phyloP scores from a whole-genome alignment of 2,797 vertebrate genomes.

The Salmo trutta region DNA sequence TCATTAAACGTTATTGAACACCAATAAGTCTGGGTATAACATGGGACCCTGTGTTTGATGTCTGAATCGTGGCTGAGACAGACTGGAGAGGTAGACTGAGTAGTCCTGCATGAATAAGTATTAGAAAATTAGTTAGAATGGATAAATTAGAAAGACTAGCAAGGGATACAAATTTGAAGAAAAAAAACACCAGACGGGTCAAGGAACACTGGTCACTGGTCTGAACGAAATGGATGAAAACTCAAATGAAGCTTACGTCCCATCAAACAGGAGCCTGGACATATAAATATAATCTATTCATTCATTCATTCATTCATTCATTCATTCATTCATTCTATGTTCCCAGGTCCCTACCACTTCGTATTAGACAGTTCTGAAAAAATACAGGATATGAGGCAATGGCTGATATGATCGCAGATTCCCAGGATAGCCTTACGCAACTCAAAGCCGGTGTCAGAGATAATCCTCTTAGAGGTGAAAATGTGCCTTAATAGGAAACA shows the following conservation, averaged over 20 bases:
- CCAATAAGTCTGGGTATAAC: no score
- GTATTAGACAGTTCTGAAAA: constrained; percentile 42
- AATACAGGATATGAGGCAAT: constrained; percentile 57
- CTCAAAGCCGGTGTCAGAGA: constrained; percentile 52
- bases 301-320: neutral
- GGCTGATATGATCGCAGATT: constrained; percentile 55
- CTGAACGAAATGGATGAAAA: neutral
- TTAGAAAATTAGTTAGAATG: no score
- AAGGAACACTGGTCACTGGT: neutral
- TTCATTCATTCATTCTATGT: neutral
- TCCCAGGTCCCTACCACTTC: constrained; percentile 31
- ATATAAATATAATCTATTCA: neutral
- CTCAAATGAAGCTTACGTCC: neutral
- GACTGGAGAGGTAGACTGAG: no score
- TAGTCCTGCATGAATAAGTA: no score
- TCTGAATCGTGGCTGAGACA: no score
- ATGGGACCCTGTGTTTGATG: no score
- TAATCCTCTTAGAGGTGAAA: constrained; percentile 67
- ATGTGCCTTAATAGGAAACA: constrained; percentile 61
- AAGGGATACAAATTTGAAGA: neutral
- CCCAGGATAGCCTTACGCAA: constrained; percentile 64
- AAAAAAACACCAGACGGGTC: neutral
- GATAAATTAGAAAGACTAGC: neutral
- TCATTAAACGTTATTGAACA: no score
- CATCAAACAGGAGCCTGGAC: neutral